A percentile compares a stretch with the other conserved stretches of the same genome.
phyloP scores from a whole-genome alignment of 2,888 invertebrate species.

The Tinea pellionella region DNA sequence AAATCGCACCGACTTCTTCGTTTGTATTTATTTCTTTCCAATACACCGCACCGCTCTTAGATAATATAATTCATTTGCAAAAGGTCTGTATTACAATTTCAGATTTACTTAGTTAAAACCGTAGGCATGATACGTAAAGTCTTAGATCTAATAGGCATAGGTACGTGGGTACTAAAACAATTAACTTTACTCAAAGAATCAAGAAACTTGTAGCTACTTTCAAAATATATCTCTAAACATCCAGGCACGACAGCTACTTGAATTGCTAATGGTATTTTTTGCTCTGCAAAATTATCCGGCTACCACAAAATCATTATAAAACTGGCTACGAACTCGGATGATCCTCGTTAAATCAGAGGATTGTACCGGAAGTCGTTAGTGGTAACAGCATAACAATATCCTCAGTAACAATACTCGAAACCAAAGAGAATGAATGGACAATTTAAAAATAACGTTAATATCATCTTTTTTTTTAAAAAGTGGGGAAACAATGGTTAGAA shows the following conservation, averaged over 20 bases:
- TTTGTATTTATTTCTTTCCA: conserved; percentile 11
- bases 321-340: not conserved
- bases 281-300: not conserved
- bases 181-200: not conserved
- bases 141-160: too few species aligned
- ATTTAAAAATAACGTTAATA: not conserved
- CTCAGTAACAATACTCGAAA: conserved; percentile 7
- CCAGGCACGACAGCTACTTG: not conserved
- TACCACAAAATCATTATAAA: conserved; percentile 1
- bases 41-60: conserved; percentile 24
- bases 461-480: not conserved
- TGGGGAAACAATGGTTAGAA: too few species aligned
- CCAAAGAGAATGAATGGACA: not conserved
- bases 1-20: conserved; percentile 19
- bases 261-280: not conserved
- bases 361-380: conserved; percentile 14
- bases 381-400: conserved; percentile 13
- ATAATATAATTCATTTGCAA: conserved; percentile 22
- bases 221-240: not conserved
- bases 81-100: not conserved
- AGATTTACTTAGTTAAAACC: not conserved
- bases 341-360: conserved; percentile 10
- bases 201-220: not conserved
- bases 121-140: too few species aligned
- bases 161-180: too few species aligned